A percentile compares a stretch with the other conserved stretches of the same genome.
Conservation (phyloP, 2,113 vertebrate species). For the Anser brachyrhynchus region DNA sequence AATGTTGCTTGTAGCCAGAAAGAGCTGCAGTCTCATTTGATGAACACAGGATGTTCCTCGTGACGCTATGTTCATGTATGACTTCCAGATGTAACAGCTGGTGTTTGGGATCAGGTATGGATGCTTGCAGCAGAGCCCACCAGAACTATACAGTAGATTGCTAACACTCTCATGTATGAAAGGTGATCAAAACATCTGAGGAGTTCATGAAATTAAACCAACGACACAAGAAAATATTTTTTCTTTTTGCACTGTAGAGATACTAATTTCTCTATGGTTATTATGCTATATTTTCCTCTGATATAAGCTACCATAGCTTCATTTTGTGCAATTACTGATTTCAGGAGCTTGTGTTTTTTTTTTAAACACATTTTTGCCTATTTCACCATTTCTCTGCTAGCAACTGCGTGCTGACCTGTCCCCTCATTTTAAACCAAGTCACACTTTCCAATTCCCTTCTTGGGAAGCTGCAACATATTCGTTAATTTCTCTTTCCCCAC, state of each 20-base stretch:
- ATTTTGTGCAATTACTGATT: background rate
- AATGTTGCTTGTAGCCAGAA: background rate
- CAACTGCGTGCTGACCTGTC: background rate
- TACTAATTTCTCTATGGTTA: background rate
- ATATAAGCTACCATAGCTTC: background rate
- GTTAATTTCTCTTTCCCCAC: background rate
- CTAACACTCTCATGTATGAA: background rate
- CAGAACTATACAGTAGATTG: background rate
- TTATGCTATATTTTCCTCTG: background rate
- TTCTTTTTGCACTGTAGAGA: background rate
- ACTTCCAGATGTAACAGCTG: background rate
- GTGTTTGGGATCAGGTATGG: background rate
- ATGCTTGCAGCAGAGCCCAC: background rate
- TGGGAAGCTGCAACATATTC: background rate
- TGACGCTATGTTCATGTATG: background rate
- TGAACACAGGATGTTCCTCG: background rate
- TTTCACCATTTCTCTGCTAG: background rate
- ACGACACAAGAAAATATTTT: background rate
- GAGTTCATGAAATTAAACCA: background rate
- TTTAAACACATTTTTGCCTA: background rate
- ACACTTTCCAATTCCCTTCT: background rate
- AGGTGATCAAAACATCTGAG: background rate
- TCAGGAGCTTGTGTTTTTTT: rapidly evolving
- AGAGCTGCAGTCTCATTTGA: background rate
- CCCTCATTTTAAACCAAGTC: background rate